These are phyloP conservation scores for Catocala fraxini DNA, from an alignment of 2,888 invertebrate genomes.

Conservation along the genomic window DNA sequence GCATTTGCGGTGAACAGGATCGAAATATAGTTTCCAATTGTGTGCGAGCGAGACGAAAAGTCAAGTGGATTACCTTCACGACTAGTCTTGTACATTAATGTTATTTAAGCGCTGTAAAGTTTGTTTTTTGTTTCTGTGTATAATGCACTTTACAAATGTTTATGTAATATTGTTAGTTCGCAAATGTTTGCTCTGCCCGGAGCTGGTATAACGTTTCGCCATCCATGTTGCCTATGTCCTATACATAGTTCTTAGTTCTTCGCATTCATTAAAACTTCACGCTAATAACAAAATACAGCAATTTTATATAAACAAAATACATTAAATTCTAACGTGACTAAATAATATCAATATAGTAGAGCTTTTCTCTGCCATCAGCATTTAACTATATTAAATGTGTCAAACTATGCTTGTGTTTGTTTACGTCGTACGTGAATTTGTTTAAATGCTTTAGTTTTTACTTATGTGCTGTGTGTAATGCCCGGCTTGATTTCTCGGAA, in stretches of 20 bases:
- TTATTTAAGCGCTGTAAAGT: conserved; percentile 62
- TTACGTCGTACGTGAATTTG: background rate
- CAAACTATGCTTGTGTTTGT: background rate
- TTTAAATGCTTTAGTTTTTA: background rate
- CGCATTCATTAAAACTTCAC: background rate
- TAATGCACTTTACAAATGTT: conserved; percentile 46
- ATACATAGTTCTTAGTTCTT: background rate
- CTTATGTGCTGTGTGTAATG: background rate
- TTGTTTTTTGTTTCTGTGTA: conserved; percentile 55
- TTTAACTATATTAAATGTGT: too few relatives aligned
- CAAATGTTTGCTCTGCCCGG: conserved; percentile 10
- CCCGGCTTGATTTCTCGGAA: conserved; percentile 5
- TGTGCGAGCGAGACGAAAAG: conserved; percentile 54
- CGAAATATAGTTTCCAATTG: conserved; percentile 25
- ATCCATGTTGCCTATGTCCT: conserved; percentile 7
- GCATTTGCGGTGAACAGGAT: conserved; percentile 55
- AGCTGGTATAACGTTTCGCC: conserved; percentile 9
- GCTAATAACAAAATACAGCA: too few relatives aligned
- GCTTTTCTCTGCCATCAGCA: too few relatives aligned
- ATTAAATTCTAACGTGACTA: background rate
- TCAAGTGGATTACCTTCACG: conserved; percentile 77
- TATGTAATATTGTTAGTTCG: conserved; percentile 44
- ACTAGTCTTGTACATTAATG: conserved; percentile 60
- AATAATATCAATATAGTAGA: background rate
- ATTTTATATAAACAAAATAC: too few relatives aligned